A percentile compares a stretch with the other conserved stretches of the same genome.
phyloP scores from a whole-genome alignment of 64 coral and sea anemone species.

The Pachyseris speciosa region DNA sequence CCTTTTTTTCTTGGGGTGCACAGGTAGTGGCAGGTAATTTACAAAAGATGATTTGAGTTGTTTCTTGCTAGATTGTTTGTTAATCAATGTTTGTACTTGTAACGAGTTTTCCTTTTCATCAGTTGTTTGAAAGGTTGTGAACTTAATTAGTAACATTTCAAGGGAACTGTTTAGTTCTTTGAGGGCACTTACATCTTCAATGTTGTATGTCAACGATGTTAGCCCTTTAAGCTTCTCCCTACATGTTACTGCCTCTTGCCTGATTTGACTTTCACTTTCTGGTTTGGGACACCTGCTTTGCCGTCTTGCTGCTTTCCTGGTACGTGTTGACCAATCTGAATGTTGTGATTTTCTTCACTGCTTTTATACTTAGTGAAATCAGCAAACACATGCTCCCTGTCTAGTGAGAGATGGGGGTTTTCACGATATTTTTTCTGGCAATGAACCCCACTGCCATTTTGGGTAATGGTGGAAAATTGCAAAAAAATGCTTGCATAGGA shows the following conservation, averaged over 20 bases:
- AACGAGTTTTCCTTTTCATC: conserved; percentile 71
- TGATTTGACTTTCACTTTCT: conserved; percentile 41
- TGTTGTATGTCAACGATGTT: conserved; percentile 56
- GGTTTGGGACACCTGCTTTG: neutral
- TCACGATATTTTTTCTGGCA: conserved; percentile 63
- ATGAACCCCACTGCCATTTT: conserved; percentile 80
- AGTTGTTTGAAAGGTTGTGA: conserved; percentile 50
- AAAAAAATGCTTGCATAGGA: conserved; percentile 73
- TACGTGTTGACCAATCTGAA: conserved; percentile 21
- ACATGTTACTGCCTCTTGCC: conserved; percentile 51
- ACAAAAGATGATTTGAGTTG: neutral
- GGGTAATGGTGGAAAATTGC: conserved; percentile 62
- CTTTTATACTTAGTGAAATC: neutral
- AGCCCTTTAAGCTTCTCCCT: conserved; percentile 71
- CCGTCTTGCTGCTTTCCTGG: conserved; percentile 23
- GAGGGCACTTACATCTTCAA: conserved; percentile 32
- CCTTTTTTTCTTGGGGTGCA: conserved; percentile 66
- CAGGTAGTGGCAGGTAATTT: conserved; percentile 69
- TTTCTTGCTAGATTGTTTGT: conserved; percentile 28
- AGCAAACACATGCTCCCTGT: conserved; percentile 48
- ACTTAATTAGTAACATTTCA: conserved; percentile 33
- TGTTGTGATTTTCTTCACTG: neutral
- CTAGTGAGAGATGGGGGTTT: conserved; percentile 70
- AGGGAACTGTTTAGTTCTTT: conserved; percentile 65
- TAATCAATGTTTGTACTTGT: conserved; percentile 7